Evolutionary conservation across 2,888 invertebrate genomes (phyloP).

Genomic region (Craniophora ligustri): DNA sequence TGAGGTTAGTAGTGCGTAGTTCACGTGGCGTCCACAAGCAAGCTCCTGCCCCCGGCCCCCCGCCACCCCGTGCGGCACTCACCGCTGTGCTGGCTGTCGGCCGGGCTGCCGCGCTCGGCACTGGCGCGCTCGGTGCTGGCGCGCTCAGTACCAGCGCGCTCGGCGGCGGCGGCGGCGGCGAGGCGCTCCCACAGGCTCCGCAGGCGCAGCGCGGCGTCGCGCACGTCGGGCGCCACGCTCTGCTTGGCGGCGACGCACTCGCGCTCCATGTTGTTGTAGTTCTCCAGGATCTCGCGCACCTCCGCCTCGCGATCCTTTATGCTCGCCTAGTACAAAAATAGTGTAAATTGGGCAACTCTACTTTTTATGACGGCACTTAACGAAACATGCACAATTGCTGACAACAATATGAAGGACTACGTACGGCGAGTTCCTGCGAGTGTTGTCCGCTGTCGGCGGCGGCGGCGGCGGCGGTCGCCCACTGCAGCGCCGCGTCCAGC

Average conservation of each 20-base stretch:
- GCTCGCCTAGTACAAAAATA: conserved; percentile 66
- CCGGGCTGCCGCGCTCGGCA: conserved; percentile 39
- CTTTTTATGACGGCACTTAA: too few relatives aligned
- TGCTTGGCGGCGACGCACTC: conserved; percentile 77
- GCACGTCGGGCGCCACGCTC: conserved; percentile 63
- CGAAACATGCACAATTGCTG: too few relatives aligned
- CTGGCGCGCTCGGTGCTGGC: conserved; percentile 10
- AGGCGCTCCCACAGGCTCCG: conserved; percentile 82
- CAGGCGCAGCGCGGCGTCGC: conserved; percentile 84
- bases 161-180: neutral
- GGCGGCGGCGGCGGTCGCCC: conserved; percentile 40
- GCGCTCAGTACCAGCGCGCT: conserved; percentile 18
- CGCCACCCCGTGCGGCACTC: conserved; percentile 48
- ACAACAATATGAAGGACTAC: conserved; percentile 10
- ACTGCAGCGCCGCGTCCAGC: conserved; percentile 81
- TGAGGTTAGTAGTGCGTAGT: neutral
- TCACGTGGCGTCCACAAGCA: conserved; percentile 39
- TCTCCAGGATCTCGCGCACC: conserved; percentile 90
- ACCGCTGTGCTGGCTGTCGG: conserved; percentile 64
- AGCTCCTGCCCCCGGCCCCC: conserved; percentile 20
- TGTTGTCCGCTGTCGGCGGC: neutral
- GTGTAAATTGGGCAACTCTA: too few relatives aligned
- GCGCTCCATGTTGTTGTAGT: conserved; percentile 90
- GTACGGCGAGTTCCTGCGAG: conserved; percentile 42
- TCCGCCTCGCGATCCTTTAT: conserved; percentile 88